Conservation (phyloP, 2,797 vertebrate species). For the Helarctos malayanus region DNA sequence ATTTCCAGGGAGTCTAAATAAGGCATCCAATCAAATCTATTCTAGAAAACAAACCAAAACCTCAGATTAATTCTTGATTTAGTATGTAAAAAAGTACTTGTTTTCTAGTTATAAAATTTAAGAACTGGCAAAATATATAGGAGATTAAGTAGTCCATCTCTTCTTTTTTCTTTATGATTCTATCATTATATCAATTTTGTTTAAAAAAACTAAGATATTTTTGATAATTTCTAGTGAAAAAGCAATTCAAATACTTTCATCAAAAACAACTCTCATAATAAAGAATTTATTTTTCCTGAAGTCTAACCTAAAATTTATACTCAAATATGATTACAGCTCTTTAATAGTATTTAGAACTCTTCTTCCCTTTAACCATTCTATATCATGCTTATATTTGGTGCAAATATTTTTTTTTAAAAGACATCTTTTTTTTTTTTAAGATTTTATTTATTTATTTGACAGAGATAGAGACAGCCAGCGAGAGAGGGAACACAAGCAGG, state of each 20-base stretch:
- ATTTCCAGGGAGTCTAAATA: background rate
- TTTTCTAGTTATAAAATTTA: background rate
- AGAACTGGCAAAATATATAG: background rate
- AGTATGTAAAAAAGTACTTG: background rate
- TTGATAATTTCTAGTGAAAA: conserved; percentile 40
- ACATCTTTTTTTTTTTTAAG: no score
- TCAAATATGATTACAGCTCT: background rate
- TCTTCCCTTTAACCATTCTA: background rate
- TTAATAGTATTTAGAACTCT: background rate
- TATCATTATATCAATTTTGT: background rate
- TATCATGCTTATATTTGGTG: background rate
- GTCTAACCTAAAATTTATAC: background rate
- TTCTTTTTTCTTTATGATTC: background rate
- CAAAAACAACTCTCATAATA: background rate
- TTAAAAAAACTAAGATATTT: background rate
- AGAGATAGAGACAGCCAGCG: no score
- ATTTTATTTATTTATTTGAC: no score
- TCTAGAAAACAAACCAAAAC: conserved; percentile 28
- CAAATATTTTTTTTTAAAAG: background rate
- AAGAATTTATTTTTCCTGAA: conserved; percentile 39
- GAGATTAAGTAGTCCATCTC: background rate
- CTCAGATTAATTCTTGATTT: background rate
- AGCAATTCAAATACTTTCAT: background rate
- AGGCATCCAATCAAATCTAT: background rate
- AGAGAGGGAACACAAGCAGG: no score